Conservation (phyloP, 2,113 vertebrate genomes). For the Entelurus aequoreus region DNA sequence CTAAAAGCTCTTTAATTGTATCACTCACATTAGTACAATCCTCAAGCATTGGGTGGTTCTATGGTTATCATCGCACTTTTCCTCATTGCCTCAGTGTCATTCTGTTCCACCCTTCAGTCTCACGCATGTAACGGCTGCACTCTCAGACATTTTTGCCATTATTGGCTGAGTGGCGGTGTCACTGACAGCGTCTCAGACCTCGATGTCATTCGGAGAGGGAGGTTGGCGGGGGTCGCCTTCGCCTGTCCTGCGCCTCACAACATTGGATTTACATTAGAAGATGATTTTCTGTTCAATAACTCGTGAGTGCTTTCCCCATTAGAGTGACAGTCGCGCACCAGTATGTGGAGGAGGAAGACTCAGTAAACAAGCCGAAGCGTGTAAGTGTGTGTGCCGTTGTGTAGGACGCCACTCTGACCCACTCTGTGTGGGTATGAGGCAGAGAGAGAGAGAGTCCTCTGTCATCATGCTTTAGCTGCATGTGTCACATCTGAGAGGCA, state of each 20-base stretch:
- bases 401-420: slow-evolving; percentile 3
- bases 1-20: too few species aligned
- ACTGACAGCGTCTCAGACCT: slow-evolving; percentile 19
- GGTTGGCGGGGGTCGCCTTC: background rate
- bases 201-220: slow-evolving; percentile 11
- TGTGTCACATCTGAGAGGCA: slow-evolving; percentile 21
- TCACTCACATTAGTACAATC: too few species aligned
- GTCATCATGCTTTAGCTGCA: slow-evolving; percentile 18
- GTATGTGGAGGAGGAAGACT: slow-evolving; percentile 16
- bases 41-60: too few species aligned
- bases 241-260: slow-evolving; percentile 29
- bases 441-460: slow-evolving; percentile 7
- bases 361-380: slow-evolving; percentile 18
- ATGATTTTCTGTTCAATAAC: slow-evolving; percentile 46
- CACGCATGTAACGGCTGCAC: background rate
- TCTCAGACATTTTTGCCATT: background rate
- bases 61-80: too few species aligned
- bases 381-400: slow-evolving; percentile 10
- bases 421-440: background rate
- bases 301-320: slow-evolving; percentile 30
- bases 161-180: slow-evolving; percentile 34
- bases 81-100: too few species aligned
- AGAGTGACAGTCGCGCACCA: slow-evolving; percentile 34
- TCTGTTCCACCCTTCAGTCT: background rate
- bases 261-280: slow-evolving; percentile 49